Evolutionary conservation across 2,797 vertebrate genomes (phyloP).

Genomic region (Alcedo atthis): DNA sequence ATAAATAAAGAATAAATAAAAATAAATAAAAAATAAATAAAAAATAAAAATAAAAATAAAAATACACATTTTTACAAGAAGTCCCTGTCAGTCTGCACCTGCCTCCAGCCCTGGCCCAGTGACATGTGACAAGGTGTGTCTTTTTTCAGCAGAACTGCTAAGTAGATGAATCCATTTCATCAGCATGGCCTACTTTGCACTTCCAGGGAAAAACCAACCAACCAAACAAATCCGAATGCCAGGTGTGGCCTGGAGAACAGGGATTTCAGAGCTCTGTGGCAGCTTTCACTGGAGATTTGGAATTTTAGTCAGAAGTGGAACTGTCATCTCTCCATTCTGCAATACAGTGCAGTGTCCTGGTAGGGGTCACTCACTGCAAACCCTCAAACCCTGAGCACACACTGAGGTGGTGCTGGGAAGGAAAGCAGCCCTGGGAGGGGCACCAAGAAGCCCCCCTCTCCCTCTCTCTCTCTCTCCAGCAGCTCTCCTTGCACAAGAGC

Average conservation of each 20-base stretch:
- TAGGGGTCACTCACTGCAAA: neutral
- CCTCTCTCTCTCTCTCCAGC: neutral
- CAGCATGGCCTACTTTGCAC: neutral
- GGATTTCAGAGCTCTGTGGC: neutral
- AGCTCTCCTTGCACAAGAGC: neutral
- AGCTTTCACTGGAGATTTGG: neutral
- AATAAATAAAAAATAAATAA: too few species aligned
- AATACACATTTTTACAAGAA: neutral
- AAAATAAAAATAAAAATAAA: too few species aligned
- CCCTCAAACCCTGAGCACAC: neutral
- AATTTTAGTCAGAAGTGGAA: neutral
- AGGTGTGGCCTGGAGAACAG: neutral
- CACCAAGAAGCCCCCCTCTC: neutral
- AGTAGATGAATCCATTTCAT: neutral
- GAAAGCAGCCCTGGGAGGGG: neutral
- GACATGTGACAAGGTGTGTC: neutral
- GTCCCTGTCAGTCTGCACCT: neutral
- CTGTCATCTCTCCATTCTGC: neutral
- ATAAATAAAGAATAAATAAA: too few species aligned
- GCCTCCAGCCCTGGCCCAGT: neutral
- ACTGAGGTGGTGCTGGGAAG: neutral
- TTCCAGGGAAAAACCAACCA: neutral
- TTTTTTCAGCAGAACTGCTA: neutral
- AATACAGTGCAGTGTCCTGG: fast-evolving
- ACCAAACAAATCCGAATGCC: neutral